Evolutionary conservation across 2,888 invertebrate species (phyloP), one percentile per base, ranked within the genome.

Genomic region (Unio pictorum): DNA sequence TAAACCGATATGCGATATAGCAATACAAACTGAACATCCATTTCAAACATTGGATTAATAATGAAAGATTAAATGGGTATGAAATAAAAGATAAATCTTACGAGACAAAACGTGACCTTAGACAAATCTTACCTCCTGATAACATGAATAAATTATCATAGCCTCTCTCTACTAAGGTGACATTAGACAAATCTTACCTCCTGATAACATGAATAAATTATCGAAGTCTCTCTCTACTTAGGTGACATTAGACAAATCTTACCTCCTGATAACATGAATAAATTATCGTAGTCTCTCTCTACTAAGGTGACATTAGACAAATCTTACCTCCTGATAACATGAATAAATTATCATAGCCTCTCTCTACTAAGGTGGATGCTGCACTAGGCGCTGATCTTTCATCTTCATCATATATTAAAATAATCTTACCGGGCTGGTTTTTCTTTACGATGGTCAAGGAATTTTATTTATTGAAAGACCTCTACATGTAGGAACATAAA

Each of bases 211-310:
- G 80, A 91, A 91, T 17, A 91, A 78, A 79, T 92, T 92, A 66
- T 91, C 90, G 77, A 91, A 92, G 1, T 91, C 91, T 66, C 91
- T 81, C 81, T 92, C 88, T 3, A 91, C 89, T 64, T 92, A 78
- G 1, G 91, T 91, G 5, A 45, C 3, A 45, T 45, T 11, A 45
- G 3, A 45, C 45, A 45, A 3, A 45, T 69, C 86, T 75, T 71
- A 88, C 92, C 92, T 71, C 91, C 92, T 64, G 91, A 91, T n/a
- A 92, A 81, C 80, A 92, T 80, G 80, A 91, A 91, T 17, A 91
- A 78, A 79, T 92, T 92, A 66, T 91, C 90, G 77, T 92, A 92
- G 1, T 91, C 91, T 66, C 91, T 81, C 81, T 92, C 88, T 3
- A 91, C 89, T 64, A 92, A 78, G 1, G 45, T 45, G 15, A 45